phyloP scores from a whole-genome alignment of 1,140 invertebrate species.

The Daktulosphaira vitifoliae region DNA sequence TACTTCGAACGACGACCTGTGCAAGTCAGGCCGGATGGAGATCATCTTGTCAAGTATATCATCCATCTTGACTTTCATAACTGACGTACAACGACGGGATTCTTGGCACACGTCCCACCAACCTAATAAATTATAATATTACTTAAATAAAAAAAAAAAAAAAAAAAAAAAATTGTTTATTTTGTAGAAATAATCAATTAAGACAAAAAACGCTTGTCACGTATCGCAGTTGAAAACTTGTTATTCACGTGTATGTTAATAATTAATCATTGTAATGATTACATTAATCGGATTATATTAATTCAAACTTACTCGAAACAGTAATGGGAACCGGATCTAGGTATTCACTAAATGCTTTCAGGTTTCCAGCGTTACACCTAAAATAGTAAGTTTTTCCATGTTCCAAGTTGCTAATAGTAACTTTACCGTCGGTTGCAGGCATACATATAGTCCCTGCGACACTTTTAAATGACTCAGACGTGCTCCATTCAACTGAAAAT shows the following conservation, averaged over 20 bases:
- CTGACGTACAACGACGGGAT: slow-evolving; percentile 54
- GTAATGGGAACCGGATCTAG: slow-evolving; percentile 72
- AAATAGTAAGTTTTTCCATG: slow-evolving; percentile 81
- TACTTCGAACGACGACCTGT: slow-evolving; percentile 36
- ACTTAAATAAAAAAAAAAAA: slow-evolving; percentile 15
- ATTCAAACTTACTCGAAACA: slow-evolving; percentile 64
- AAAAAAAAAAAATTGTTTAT: slow-evolving; percentile 7
- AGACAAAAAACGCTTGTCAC: not conserved
- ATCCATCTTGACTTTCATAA: slow-evolving; percentile 62
- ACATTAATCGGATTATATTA: too few relatives aligned
- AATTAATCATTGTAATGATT: too few relatives aligned
- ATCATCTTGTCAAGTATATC: slow-evolving; percentile 63
- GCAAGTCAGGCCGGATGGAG: slow-evolving; percentile 52
- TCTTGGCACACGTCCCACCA: slow-evolving; percentile 70
- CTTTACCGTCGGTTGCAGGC: slow-evolving; percentile 53
- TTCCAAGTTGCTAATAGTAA: slow-evolving; percentile 52
- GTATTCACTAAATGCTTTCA: slow-evolving; percentile 78
- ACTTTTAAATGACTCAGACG: slow-evolving; percentile 50
- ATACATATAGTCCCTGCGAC: slow-evolving; percentile 57
- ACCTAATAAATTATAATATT: slow-evolving; percentile 45
- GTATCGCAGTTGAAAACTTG: too few relatives aligned
- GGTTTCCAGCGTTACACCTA: slow-evolving; percentile 72
- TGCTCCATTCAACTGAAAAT: slow-evolving; percentile 71
- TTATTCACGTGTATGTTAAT: too few relatives aligned
- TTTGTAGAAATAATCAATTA: not conserved